These are phyloP conservation scores for Tubiluchus corallicola DNA, from an alignment of 2,888 invertebrate species.

Conservation along the genomic window DNA sequence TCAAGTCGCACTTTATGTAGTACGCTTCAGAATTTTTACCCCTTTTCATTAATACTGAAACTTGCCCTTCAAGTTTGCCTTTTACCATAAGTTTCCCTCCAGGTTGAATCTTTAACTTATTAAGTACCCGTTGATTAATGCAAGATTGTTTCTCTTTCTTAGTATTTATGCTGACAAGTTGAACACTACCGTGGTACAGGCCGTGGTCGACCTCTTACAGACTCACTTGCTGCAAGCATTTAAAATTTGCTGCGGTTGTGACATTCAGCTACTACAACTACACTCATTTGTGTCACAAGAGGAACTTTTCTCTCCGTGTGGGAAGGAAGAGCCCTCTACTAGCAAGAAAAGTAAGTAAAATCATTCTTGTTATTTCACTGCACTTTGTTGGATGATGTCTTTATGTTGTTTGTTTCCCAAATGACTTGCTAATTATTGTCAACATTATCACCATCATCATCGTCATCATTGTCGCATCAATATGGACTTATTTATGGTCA, in stretches of 20 bases:
- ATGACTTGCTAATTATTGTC: no score
- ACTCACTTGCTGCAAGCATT: conserved; percentile 30
- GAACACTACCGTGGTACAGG: conserved; percentile 32
- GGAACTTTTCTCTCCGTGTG: neutral
- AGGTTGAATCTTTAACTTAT: conserved; percentile 1
- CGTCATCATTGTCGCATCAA: no score
- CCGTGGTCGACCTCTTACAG: conserved; percentile 36
- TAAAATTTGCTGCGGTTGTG: conserved; percentile 9
- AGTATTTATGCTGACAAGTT: conserved; percentile 35
- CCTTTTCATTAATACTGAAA: no score
- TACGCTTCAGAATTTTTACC: no score
- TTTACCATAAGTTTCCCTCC: neutral
- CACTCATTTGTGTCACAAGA: neutral
- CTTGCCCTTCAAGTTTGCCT: neutral
- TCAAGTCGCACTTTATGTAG: no score
- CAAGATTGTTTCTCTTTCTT: conserved; percentile 7
- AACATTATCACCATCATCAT: no score
- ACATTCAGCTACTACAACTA: neutral
- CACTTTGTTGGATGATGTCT: no score
- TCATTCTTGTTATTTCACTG: no score
- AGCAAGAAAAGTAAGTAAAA: conserved; percentile 1
- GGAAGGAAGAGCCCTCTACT: neutral
- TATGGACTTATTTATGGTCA: no score
- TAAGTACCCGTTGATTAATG: no score
- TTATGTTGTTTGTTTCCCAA: no score